Evolutionary conservation across 2,113 vertebrate species (phyloP), one percentile per base, ranked within the genome.

Genomic region (Hoplias malabaricus): DNA sequence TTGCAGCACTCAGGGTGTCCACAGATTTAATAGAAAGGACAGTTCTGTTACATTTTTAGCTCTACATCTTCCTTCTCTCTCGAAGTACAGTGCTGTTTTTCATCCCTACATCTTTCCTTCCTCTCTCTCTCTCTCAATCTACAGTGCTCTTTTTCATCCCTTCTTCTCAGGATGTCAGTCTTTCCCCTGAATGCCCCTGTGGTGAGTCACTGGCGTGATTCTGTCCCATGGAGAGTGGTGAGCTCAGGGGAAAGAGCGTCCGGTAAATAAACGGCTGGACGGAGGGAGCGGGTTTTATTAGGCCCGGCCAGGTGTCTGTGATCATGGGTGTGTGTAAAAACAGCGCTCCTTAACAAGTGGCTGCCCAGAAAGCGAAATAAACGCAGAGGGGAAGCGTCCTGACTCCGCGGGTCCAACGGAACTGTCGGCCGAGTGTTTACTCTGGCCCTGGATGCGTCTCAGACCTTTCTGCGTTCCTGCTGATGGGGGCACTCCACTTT

Each of bases 221-320:
- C 57, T 27, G 65, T 80, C 80, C 73, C 75, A 66, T 81, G 69
- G 21, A 77, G 75, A 84, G 63, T 80, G 65, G 40, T 78, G 80
- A 88, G 84, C 84, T 85, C 81, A 87, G 80, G 79, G 75, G 78
- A 84, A 87, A 85, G 74, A 82, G 70, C 85, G 77, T 85, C 86
- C 80, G 85, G 87, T 86, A 88, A 75, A 89, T 87, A 89, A 86
- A 90, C 80, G 80, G 84, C 83, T 84, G 88, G 84, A 84, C 81
- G 86, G 81, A 77, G 36, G 86, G 81, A 77, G 36, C 73, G 75
- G 77, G 73, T 89, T 89, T 90, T 86, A 87, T 84, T 85, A 70
- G 75, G 63, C 54, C 34, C 62, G 48, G 31, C 73, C 73, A 85
- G 85, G 89, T 90, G 90, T 89, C 81, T 81, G 87, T 80, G 21